phyloP scores from a whole-genome alignment of 2,797 vertebrate species.

The Neomorphus geoffroyi region DNA sequence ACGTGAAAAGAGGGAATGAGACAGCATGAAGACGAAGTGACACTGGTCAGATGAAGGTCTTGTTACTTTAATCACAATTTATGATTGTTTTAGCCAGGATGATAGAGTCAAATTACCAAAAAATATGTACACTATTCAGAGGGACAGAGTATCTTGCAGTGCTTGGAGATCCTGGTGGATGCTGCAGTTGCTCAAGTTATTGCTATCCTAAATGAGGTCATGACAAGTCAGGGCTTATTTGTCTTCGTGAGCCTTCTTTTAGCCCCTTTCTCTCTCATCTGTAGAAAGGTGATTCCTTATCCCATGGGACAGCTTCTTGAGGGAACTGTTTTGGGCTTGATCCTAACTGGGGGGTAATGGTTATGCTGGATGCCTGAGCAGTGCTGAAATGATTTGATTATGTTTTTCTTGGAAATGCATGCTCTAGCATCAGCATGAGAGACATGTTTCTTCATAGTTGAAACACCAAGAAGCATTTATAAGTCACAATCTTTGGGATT shows the following conservation, averaged over 20 bases:
- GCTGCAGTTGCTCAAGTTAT: not conserved
- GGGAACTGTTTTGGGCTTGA: not conserved
- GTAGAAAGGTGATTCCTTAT: not conserved
- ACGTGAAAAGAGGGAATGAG: not conserved
- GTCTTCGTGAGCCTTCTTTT: not conserved
- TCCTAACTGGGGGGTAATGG: not conserved
- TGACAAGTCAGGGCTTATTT: not conserved
- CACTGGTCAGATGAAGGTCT: not conserved
- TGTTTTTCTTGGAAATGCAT: not conserved
- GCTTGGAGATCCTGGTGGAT: not conserved
- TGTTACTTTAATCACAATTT: not conserved
- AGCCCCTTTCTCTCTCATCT: not conserved
- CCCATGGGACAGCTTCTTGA: accelerated
- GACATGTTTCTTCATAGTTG: not conserved
- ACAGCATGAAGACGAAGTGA: not conserved
- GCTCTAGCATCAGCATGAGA: not conserved
- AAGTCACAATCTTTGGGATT: not conserved
- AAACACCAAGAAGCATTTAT: not conserved
- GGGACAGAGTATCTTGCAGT: not conserved
- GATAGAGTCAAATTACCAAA: not conserved
- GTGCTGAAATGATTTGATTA: not conserved
- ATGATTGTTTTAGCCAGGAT: not conserved
- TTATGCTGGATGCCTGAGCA: not conserved
- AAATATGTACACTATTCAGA: not conserved
- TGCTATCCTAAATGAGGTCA: not conserved